These are phyloP conservation scores for Alcedo quadribrachys DNA, from an alignment of 2,797 vertebrate genomes.

Conservation along the genomic window DNA sequence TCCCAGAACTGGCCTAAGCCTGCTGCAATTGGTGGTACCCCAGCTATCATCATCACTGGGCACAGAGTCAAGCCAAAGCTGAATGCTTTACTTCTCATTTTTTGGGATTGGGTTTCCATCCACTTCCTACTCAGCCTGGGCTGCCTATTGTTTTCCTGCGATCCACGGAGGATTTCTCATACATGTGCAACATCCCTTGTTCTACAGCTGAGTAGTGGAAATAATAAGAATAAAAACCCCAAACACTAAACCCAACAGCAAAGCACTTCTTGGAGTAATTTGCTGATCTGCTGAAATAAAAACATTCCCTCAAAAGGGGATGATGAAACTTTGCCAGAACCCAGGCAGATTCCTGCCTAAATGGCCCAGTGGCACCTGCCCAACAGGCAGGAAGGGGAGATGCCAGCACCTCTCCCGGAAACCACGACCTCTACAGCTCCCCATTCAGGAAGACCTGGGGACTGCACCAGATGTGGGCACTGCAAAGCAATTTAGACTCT, in stretches of 20 bases:
- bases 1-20: background rate
- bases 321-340: background rate
- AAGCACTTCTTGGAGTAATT: background rate
- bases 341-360: background rate
- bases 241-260: background rate
- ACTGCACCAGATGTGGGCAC: background rate
- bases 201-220: background rate
- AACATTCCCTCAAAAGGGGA: background rate
- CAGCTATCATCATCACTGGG: background rate
- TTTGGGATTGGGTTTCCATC: background rate
- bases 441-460: background rate
- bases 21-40: background rate
- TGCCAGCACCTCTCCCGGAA: background rate
- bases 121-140: background rate
- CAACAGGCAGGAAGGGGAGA: background rate
- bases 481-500: background rate
- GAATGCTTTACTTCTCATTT: background rate
- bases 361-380: background rate
- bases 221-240: background rate
- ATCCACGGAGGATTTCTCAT: background rate
- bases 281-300: background rate
- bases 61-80: background rate
- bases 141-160: background rate
- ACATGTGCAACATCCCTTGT: background rate
- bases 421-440: fast-evolving